Evolutionary conservation across 2,797 vertebrate species (phyloP).

Genomic region (Dryobates pubescens): DNA sequence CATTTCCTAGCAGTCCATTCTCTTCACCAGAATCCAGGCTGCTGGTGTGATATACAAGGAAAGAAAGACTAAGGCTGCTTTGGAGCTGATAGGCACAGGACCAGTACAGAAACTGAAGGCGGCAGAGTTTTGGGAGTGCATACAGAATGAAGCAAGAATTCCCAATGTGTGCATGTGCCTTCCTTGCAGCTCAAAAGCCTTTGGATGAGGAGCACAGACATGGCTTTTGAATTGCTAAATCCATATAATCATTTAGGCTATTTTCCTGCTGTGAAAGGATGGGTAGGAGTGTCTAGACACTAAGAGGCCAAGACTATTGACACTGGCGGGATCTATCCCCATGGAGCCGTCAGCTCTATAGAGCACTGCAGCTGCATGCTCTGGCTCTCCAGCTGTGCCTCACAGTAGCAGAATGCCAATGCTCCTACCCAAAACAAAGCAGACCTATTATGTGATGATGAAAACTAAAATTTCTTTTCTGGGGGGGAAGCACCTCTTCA

Average conservation of each 20-base stretch:
- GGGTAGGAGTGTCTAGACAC: constrained; percentile 14
- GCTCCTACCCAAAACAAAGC: neutral
- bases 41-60: neutral
- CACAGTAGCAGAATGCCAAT: neutral
- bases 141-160: neutral
- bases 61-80: neutral
- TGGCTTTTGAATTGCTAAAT: neutral
- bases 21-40: neutral
- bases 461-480: neutral
- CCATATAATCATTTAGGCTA: neutral
- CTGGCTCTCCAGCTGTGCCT: constrained; percentile 21
- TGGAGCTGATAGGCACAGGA: neutral
- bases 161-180: rapidly evolving
- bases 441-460: neutral
- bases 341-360: neutral
- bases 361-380: neutral
- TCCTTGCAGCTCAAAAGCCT: neutral
- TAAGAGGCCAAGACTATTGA: neutral
- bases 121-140: neutral
- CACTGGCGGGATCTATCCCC: neutral
- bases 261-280: constrained; percentile 25
- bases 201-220: neutral
- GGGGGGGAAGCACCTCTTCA: neutral
- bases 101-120: neutral
- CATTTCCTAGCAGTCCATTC: neutral